These are phyloP conservation scores for Polymixis lichenea DNA, from an alignment of 2,888 invertebrate species.

Conservation along the genomic window DNA sequence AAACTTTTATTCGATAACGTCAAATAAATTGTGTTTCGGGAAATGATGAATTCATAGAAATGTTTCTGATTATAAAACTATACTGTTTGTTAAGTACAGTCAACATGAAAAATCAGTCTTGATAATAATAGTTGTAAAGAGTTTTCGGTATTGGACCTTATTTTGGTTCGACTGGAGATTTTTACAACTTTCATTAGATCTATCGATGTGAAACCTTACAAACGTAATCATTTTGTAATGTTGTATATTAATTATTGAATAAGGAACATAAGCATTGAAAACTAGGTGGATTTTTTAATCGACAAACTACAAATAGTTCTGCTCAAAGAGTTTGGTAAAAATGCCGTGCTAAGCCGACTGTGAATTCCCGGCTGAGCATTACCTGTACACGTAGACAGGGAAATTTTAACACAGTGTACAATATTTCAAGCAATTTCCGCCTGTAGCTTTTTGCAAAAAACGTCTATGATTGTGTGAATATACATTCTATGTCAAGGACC, in stretches of 20 bases:
- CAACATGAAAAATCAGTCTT: background rate
- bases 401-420: slow-evolving; percentile 30
- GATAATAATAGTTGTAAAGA: too few relatives aligned
- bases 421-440: slow-evolving; percentile 29
- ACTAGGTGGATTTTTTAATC: slow-evolving; percentile 6
- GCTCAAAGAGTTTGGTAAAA: slow-evolving; percentile 55
- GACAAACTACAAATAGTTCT: slow-evolving; percentile 28
- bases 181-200: too few relatives aligned
- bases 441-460: background rate
- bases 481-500: slow-evolving; percentile 56
- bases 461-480: slow-evolving; percentile 25
- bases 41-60: background rate
- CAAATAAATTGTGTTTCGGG: background rate
- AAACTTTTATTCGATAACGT: background rate
- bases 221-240: too few relatives aligned
- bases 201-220: too few relatives aligned
- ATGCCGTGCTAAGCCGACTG: slow-evolving; percentile 55
- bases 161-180: background rate
- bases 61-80: background rate
- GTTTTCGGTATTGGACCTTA: background rate
- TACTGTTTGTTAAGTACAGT: background rate
- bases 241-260: background rate
- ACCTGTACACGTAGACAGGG: slow-evolving; percentile 3
- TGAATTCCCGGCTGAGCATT: slow-evolving; percentile 49
- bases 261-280: slow-evolving; percentile 12